Evolutionary conservation across 2,113 vertebrate genomes (phyloP).

Genomic region (Delphinapterus leucas): DNA sequence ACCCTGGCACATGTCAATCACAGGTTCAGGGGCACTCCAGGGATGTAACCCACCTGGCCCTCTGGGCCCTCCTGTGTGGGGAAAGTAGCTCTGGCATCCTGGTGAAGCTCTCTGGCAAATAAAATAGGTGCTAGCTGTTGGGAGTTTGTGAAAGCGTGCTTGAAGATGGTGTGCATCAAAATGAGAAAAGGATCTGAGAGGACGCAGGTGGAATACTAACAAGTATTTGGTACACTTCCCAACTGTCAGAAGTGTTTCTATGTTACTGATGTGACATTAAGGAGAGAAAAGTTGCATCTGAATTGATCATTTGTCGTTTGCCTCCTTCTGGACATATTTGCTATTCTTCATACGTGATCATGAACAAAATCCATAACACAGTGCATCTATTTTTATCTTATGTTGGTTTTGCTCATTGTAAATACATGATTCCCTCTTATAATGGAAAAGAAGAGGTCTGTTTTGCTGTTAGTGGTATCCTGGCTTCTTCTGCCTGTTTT

Average conservation of each 20-base stretch:
- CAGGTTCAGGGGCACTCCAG: neutral
- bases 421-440: neutral
- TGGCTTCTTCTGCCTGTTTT: neutral
- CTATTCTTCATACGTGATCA: neutral
- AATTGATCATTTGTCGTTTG: conserved; percentile 4
- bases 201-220: neutral
- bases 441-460: neutral
- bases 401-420: neutral
- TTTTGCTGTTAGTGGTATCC: neutral
- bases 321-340: neutral
- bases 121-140: neutral
- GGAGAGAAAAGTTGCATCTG: neutral
- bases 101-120: neutral
- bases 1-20: neutral
- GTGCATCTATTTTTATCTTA: neutral
- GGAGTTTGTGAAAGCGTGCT: neutral
- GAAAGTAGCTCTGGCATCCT: neutral
- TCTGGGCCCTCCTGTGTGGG: neutral
- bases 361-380: neutral
- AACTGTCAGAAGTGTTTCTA: neutral
- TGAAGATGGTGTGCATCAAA: neutral
- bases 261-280: neutral
- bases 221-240: neutral
- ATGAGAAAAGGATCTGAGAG: neutral
- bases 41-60: neutral